These are phyloP conservation scores for Furcifer pardalis DNA, from an alignment of 2,797 vertebrate species.

Conservation along the genomic window DNA sequence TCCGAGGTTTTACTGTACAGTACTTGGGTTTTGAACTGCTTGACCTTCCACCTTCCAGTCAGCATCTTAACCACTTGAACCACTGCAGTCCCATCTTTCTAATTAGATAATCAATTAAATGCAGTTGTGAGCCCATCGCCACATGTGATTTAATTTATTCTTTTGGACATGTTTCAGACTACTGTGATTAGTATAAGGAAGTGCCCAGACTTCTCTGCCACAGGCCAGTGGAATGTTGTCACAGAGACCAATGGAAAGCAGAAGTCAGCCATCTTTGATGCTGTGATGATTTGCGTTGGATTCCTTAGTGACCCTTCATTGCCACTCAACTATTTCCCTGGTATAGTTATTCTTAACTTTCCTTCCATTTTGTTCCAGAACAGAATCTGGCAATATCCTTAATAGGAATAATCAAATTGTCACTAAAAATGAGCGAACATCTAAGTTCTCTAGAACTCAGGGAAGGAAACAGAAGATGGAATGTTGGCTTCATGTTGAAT, in stretches of 20 bases:
- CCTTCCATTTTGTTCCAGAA: not conserved
- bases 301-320: slow-evolving; percentile 75
- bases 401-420: not conserved
- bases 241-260: slow-evolving; percentile 78
- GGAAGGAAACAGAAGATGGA: not conserved
- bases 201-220: slow-evolving; percentile 78
- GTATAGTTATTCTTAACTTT: slow-evolving; percentile 63
- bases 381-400: not conserved
- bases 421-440: not conserved
- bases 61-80: too few species aligned
- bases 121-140: not conserved
- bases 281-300: slow-evolving; percentile 86
- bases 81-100: too few species aligned
- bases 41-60: too few species aligned
- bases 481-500: not conserved
- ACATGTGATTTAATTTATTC: not conserved
- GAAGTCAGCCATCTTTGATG: slow-evolving; percentile 80
- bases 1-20: too few species aligned
- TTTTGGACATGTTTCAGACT: slow-evolving; percentile 72
- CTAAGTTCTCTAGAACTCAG: not conserved
- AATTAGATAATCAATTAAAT: too few species aligned
- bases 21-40: too few species aligned
- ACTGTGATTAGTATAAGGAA: slow-evolving; percentile 80
- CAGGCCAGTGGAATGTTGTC: slow-evolving; percentile 88
- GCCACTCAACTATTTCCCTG: slow-evolving; percentile 82